Evolutionary conservation across 2,888 invertebrate genomes (phyloP).

Genomic region (Clusia tigrina): DNA sequence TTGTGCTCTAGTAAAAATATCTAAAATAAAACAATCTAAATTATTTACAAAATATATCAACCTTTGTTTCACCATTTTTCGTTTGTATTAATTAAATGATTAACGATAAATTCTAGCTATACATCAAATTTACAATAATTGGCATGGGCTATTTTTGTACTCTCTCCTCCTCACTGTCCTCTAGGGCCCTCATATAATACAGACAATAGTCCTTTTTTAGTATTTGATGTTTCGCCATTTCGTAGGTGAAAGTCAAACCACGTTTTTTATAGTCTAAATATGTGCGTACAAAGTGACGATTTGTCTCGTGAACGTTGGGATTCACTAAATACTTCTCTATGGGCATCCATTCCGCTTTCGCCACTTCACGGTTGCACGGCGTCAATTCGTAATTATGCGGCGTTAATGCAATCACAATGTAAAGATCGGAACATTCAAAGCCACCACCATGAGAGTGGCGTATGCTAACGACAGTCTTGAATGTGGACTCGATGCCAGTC

Average conservation of each 20-base stretch:
- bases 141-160: not conserved
- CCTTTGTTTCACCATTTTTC: not conserved
- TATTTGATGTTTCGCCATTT: constrained; percentile 63
- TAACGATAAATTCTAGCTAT: no score
- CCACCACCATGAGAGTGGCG: constrained; percentile 80
- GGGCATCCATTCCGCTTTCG: constrained; percentile 83
- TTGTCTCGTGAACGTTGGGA: constrained; percentile 77
- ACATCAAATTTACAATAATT: no score
- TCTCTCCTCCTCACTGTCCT: constrained; percentile 6
- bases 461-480: constrained; percentile 77
- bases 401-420: constrained; percentile 77
- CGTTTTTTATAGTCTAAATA: constrained; percentile 73
- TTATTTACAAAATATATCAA: not conserved
- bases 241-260: constrained; percentile 70
- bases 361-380: constrained; percentile 80
- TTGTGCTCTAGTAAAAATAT: not conserved
- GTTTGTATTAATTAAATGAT: not conserved
- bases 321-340: constrained; percentile 75
- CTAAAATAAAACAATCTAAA: not conserved
- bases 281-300: constrained; percentile 73
- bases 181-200: constrained; percentile 52
- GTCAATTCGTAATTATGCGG: constrained; percentile 72
- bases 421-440: constrained; percentile 88
- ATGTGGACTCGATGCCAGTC: constrained; percentile 81
- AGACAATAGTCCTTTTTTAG: constrained; percentile 58